A percentile compares a stretch with the other conserved stretches of the same genome.
Evolutionary conservation across 2,797 vertebrate genomes (phyloP).

Genomic region (Sciaenops ocellatus): DNA sequence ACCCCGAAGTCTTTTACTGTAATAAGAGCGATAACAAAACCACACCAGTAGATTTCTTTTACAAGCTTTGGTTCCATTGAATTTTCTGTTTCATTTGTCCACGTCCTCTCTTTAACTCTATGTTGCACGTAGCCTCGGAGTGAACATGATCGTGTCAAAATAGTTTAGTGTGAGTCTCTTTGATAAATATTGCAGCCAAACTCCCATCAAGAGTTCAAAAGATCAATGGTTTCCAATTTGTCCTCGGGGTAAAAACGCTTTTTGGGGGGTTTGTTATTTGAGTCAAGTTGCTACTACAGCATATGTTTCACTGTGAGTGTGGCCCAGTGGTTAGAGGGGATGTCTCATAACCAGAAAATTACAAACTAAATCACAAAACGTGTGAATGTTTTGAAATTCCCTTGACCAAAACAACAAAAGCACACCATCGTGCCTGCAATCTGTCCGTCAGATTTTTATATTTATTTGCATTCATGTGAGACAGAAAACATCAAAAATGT

Average conservation of each 20-base stretch:
- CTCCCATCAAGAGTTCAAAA: constrained; percentile 72
- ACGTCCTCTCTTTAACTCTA: constrained; percentile 28
- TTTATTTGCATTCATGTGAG: neutral
- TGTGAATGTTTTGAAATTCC: constrained; percentile 6
- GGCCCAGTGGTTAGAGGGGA: neutral
- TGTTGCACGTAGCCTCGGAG: constrained; percentile 50
- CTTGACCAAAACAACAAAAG: constrained; percentile 10
- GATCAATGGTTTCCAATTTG: constrained; percentile 63
- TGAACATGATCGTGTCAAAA: constrained; percentile 63
- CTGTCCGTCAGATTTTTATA: neutral
- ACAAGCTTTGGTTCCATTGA: constrained; percentile 28
- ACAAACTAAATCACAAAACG: constrained; percentile 1
- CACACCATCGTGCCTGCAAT: neutral
- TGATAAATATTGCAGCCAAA: constrained; percentile 74
- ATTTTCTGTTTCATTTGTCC: constrained; percentile 54
- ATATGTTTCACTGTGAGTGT: constrained; percentile 19
- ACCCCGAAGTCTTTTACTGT: constrained; percentile 33
- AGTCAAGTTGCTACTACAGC: constrained; percentile 35
- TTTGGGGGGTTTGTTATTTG: constrained; percentile 11
- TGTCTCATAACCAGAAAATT: neutral
- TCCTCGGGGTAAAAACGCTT: constrained; percentile 45
- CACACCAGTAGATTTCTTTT: constrained; percentile 3
- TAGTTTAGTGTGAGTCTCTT: constrained; percentile 67
- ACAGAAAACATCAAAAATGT: constrained; percentile 37
- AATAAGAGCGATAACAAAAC: constrained; percentile 54